A percentile compares a stretch with the other conserved stretches of the same genome.
phyloP scores from a whole-genome alignment of 2,797 vertebrate genomes.

The Liparis tanakae region DNA sequence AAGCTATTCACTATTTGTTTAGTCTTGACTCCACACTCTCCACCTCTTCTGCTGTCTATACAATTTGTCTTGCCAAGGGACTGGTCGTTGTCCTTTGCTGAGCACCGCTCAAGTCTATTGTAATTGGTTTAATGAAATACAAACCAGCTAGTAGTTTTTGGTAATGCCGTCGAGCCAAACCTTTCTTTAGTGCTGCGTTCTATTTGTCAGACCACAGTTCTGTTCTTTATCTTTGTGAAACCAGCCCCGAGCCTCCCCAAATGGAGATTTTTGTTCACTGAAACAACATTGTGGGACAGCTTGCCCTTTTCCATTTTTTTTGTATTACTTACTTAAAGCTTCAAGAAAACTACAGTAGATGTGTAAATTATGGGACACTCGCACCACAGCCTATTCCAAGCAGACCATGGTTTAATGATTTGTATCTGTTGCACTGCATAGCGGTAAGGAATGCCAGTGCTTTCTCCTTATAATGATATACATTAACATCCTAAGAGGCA shows the following conservation, averaged over 20 bases:
- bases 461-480: constrained; percentile 3
- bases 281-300: constrained; percentile 5
- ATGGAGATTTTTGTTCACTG: not conserved
- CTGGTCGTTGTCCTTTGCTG: not conserved
- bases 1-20: not conserved
- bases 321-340: not conserved
- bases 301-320: not conserved
- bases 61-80: not conserved
- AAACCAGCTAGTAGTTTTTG: not conserved
- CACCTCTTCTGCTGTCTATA: not conserved
- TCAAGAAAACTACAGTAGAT: not conserved
- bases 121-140: not conserved
- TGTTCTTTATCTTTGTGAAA: constrained; percentile 28
- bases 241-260: not conserved
- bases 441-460: not conserved
- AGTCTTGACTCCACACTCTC: not conserved
- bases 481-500: constrained; percentile 1
- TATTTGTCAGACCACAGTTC: not conserved
- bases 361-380: not conserved
- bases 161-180: not conserved
- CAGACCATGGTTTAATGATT: constrained; percentile 5
- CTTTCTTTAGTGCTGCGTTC: not conserved
- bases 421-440: constrained; percentile 9
- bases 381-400: not conserved
- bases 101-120: no score